Percentiles rank a stretch among this genome's conserved stretches.
These are phyloP conservation scores for Proctacanthus coquilletti DNA, from an alignment of 1,140 invertebrate genomes.

Conservation along the genomic window DNA sequence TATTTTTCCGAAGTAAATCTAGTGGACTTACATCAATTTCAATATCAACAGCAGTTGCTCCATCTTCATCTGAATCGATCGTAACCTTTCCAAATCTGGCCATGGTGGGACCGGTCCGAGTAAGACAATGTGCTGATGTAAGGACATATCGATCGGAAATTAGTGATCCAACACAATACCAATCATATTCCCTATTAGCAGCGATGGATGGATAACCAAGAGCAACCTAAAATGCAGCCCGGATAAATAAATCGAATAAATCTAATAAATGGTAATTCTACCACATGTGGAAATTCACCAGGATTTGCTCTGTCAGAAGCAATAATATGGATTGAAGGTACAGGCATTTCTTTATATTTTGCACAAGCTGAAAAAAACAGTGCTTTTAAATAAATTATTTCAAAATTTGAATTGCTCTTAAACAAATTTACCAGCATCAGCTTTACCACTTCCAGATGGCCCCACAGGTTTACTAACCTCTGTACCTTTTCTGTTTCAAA, in stretches of 20 bases:
- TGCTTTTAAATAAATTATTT: no score
- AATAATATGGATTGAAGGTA: slow-evolving; percentile 13
- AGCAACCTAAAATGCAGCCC: slow-evolving; percentile 11
- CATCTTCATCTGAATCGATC: slow-evolving; percentile 4
- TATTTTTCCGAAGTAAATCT: no score
- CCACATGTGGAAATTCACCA: slow-evolving; percentile 25
- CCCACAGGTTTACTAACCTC: no score
- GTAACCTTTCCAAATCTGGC: slow-evolving; percentile 21
- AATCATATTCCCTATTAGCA: slow-evolving; percentile 13
- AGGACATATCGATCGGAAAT: slow-evolving; percentile 30
- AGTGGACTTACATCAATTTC: slow-evolving; percentile 8
- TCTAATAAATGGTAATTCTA: background rate
- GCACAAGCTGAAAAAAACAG: background rate
- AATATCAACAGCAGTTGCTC: slow-evolving; percentile 4
- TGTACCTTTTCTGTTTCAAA: no score
- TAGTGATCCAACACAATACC: slow-evolving; percentile 32
- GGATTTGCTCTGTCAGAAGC: slow-evolving; percentile 14
- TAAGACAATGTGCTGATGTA: slow-evolving; percentile 67
- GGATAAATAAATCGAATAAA: no score
- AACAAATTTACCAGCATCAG: no score
- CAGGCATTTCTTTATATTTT: background rate
- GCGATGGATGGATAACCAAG: slow-evolving; percentile 12
- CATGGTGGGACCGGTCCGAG: slow-evolving; percentile 10
- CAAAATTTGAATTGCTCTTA: no score
- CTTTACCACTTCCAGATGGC: no score